phyloP scores from a whole-genome alignment of 1,140 invertebrate genomes.

The Euglossa dilemma region DNA sequence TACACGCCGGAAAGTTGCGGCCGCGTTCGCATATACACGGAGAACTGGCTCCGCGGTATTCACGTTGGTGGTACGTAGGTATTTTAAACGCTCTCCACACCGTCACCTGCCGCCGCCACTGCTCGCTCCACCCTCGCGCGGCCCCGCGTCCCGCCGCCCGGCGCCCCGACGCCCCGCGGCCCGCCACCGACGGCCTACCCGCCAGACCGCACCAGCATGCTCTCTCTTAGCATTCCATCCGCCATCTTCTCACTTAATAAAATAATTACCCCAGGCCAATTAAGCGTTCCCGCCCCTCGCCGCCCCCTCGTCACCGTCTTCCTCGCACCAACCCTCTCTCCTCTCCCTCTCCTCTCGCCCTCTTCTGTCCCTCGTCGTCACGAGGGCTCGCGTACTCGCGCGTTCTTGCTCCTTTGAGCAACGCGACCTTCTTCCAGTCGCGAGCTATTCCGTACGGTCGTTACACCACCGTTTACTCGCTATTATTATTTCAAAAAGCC shows the following conservation, averaged over 20 bases:
- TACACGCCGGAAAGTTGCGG: slow-evolving; percentile 52
- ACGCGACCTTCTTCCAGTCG: background rate
- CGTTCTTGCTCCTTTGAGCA: background rate
- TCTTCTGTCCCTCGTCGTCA: background rate
- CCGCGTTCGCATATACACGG: slow-evolving; percentile 52
- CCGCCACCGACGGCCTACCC: slow-evolving; percentile 62
- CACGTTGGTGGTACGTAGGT: slow-evolving; percentile 62
- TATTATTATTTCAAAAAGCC: slow-evolving; percentile 34
- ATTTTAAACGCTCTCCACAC: slow-evolving; percentile 70
- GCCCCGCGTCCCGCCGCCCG: slow-evolving; percentile 38
- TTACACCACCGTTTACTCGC: background rate
- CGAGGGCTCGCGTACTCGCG: background rate
- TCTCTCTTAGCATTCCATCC: slow-evolving; percentile 79
- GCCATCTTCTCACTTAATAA: slow-evolving; percentile 82
- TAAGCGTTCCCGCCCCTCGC: slow-evolving; percentile 70
- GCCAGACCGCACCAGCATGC: slow-evolving; percentile 67
- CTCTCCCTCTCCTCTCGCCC: no score
- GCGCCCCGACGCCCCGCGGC: background rate
- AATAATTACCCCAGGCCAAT: slow-evolving; percentile 81
- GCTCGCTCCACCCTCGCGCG: slow-evolving; percentile 31
- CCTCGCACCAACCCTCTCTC: no score
- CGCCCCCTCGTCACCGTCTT: background rate
- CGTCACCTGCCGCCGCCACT: slow-evolving; percentile 57
- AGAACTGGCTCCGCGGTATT: slow-evolving; percentile 48
- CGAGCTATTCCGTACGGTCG: slow-evolving; percentile 1